phyloP scores from a whole-genome alignment of 2,888 invertebrate genomes.

The Ernsta delagoae region DNA sequence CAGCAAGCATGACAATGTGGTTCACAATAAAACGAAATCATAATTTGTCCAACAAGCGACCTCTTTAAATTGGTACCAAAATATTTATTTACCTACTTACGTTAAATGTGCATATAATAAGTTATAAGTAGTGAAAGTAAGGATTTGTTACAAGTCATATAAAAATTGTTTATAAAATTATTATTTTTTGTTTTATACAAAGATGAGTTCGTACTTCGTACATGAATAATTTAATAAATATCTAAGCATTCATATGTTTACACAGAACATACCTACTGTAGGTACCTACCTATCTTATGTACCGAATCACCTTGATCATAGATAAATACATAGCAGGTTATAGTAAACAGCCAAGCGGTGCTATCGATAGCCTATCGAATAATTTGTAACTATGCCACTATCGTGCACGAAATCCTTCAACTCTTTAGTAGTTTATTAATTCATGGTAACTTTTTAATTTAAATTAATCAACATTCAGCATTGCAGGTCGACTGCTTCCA shows the following conservation, averaged over 20 bases:
- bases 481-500: conserved; percentile 67
- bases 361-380: conserved; percentile 25
- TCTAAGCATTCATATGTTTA: conserved; percentile 30
- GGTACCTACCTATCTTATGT: conserved; percentile 18
- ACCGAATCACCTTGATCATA: conserved; percentile 32
- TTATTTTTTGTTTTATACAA: neutral
- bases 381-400: conserved; percentile 40
- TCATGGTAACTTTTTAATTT: conserved; percentile 69
- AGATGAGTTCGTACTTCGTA: conserved; percentile 18
- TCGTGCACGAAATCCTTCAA: conserved; percentile 57
- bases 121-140: no score
- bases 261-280: conserved; percentile 8
- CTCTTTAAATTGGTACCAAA: neutral
- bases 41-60: conserved; percentile 8
- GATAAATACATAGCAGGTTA: conserved; percentile 18
- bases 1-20: no score
- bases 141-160: no score
- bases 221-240: conserved; percentile 18
- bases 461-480: conserved; percentile 66
- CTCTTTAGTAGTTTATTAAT: conserved; percentile 52
- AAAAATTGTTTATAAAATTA: no score
- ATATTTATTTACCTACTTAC: no score
- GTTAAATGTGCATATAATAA: no score
- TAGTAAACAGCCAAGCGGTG: conserved; percentile 23
- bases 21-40: neutral